Conservation (phyloP, 2,113 vertebrate species). For the Pungitius pungitius region DNA sequence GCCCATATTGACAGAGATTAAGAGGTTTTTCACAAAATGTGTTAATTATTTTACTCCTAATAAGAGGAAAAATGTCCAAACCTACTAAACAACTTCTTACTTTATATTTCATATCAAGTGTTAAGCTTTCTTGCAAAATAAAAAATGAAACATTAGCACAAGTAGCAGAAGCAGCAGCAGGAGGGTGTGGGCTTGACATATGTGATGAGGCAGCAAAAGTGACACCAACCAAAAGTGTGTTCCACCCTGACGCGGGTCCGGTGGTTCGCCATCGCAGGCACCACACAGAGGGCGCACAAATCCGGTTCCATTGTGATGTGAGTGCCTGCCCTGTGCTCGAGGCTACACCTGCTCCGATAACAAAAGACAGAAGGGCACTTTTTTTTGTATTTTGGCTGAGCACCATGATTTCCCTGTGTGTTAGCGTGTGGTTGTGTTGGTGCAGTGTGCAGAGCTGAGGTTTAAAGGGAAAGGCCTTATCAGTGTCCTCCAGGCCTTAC, state of each 20-base stretch:
- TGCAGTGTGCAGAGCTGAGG: constrained; percentile 54
- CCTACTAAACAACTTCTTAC: neutral
- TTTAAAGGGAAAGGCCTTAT: constrained; percentile 76
- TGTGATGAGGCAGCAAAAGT: neutral
- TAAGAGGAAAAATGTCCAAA: neutral
- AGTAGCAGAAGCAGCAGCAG: neutral
- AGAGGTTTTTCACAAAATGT: constrained; percentile 25
- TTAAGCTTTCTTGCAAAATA: neutral
- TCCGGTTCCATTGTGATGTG: neutral
- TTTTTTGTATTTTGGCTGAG: constrained; percentile 31
- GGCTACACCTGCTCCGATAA: constrained; percentile 7
- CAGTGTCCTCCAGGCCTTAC: constrained; percentile 76
- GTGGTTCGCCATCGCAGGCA: neutral
- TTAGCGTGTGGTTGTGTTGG: constrained; percentile 33
- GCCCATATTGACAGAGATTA: constrained; percentile 59
- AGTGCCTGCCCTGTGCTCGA: neutral
- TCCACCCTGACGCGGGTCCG: neutral
- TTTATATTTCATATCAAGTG: neutral
- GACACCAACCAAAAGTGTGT: neutral
- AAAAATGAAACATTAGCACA: neutral
- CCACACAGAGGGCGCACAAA: neutral
- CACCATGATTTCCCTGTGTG: constrained; percentile 37
- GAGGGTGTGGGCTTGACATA: neutral
- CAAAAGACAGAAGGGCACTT: constrained; percentile 34
- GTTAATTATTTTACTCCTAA: constrained; percentile 36